Percentiles rank a stretch among this genome's conserved stretches.
These are phyloP conservation scores for Excalfactoria chinensis DNA, from an alignment of 2,113 vertebrate genomes.

Conservation along the genomic window DNA sequence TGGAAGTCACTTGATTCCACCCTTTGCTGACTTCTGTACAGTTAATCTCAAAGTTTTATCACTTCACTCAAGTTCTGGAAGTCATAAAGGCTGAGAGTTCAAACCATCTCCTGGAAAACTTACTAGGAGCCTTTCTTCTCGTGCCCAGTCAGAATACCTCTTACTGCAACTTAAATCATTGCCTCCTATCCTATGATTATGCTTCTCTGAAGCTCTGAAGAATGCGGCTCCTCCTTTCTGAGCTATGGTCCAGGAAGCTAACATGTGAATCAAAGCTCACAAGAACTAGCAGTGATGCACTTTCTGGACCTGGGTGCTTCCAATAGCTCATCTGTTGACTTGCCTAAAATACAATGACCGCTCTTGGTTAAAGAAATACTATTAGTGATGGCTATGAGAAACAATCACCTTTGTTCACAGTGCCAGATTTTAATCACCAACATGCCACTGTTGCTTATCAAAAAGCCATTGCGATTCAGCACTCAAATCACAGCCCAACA, in stretches of 20 bases:
- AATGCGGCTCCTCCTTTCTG: neutral
- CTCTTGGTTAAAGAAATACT: neutral
- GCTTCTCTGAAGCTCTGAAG: neutral
- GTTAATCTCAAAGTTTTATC: neutral
- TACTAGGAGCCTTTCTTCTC: neutral
- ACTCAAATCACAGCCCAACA: neutral
- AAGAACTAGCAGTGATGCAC: neutral
- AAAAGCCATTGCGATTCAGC: neutral
- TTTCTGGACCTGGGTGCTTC: neutral
- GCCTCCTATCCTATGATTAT: neutral
- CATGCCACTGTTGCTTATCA: neutral
- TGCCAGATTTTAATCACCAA: neutral
- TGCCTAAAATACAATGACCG: neutral
- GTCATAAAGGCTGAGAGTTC: neutral
- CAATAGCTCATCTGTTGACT: neutral
- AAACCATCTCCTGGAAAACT: neutral
- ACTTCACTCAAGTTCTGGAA: neutral
- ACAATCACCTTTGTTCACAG: neutral
- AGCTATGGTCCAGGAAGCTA: neutral
- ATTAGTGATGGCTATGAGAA: neutral
- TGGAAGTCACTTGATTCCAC: neutral
- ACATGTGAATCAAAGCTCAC: neutral
- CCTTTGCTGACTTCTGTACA: neutral
- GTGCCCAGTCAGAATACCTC: neutral
- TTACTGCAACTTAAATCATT: neutral